Evolutionary conservation across 2,888 invertebrate species (phyloP), one percentile per base, ranked within the genome.

Genomic region (Meteorus cinctellus): DNA sequence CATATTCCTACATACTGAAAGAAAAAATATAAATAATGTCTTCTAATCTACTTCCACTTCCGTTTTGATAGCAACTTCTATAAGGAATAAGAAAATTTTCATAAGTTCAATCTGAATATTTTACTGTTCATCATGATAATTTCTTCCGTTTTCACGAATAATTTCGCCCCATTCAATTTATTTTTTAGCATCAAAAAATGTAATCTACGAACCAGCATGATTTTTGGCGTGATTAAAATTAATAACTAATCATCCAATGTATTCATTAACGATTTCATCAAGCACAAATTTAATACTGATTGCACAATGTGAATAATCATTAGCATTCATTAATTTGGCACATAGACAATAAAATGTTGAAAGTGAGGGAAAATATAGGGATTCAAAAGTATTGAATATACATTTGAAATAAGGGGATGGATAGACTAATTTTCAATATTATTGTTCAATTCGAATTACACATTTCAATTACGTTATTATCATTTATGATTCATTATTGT

Each of bases 201-300:
- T 14, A 45, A 14, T 45, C 12, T 12, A 45, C 12, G 14, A 10
- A 45, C 10, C 8, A 10, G 12, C 10, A 14, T 45, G 10, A 12
- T 45, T 45, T 14, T 45, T 14, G 45, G 14, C 45, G 16, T 4
- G 16, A 48, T 14, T n/a, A 48, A 48, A 48, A 48, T 48, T 4
- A 48, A 48, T 19, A 19, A 55, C 19, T 55, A 55, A 55, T 55
- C 6, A 55, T 55, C n/a, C n/a, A 48, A n/a, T 55, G 55, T 24
- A 55, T 55, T 55, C 19, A 55, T 55, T 24, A 24, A 55, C 19
- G 55, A 55, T 55, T 55, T 55, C 55, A 55, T 55, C 55, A 55
- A 19, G 55, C 19, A 55, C 10, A 48, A 4, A 48, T 16, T 48
- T n/a, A 45, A 14, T 45, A 55, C 19, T 19, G 55, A 55, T 55